Evolutionary conservation across 2,888 invertebrate species (phyloP).

Genomic region (Onthophagus sagittarius): DNA sequence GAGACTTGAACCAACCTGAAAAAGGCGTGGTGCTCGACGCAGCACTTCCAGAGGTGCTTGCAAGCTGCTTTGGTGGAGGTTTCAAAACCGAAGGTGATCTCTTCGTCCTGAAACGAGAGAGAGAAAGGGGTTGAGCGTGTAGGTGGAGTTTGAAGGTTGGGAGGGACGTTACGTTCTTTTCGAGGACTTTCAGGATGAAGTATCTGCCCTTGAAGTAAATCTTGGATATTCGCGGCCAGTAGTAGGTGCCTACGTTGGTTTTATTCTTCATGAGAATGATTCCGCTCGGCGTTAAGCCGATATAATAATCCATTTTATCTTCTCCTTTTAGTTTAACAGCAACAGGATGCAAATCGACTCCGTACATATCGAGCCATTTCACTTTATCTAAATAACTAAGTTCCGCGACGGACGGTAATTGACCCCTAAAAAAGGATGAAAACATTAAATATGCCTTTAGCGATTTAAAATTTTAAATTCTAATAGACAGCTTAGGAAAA

Average conservation of each 20-base stretch:
- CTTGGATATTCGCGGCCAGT: constrained; percentile 96
- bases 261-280: constrained; percentile 92
- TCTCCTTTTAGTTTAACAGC: constrained; percentile 83
- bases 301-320: constrained; percentile 93
- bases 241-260: constrained; percentile 95
- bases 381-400: constrained; percentile 94
- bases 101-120: constrained; percentile 68
- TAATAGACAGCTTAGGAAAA: neutral
- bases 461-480: neutral
- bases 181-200: constrained; percentile 93
- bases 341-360: constrained; percentile 94
- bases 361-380: constrained; percentile 98
- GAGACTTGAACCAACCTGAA: constrained; percentile 82
- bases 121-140: neutral
- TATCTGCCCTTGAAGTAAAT: constrained; percentile 94
- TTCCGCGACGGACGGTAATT: constrained; percentile 89
- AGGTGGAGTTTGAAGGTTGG: neutral
- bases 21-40: constrained; percentile 93
- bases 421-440: constrained; percentile 59
- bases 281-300: constrained; percentile 93
- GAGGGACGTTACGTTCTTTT: constrained; percentile 80
- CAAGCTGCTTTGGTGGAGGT: constrained; percentile 88
- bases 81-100: constrained; percentile 95
- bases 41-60: constrained; percentile 94
- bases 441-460: neutral